These are phyloP conservation scores for Burhinus bistriatus DNA, from an alignment of 2,113 vertebrate genomes.

Conservation along the genomic window DNA sequence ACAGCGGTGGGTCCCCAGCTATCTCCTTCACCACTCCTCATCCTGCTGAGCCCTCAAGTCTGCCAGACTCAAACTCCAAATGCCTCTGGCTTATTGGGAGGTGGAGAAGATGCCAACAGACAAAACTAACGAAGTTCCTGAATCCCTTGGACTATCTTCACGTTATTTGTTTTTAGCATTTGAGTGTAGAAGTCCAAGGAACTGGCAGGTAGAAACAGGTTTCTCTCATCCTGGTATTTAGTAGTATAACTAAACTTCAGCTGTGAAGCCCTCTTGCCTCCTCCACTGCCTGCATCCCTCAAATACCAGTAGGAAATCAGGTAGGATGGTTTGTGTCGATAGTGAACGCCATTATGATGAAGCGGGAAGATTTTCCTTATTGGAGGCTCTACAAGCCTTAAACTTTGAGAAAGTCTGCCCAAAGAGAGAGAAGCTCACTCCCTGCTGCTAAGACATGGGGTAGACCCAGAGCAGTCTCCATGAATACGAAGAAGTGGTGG, in stretches of 20 bases:
- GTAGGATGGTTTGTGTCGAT: not conserved
- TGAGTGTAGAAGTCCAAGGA: not conserved
- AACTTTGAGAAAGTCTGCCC: not conserved
- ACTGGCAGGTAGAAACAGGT: not conserved
- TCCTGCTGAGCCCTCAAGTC: not conserved
- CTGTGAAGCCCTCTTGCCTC: not conserved
- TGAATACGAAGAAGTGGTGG: not conserved
- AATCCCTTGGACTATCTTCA: not conserved
- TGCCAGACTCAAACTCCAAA: not conserved
- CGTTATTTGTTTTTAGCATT: not conserved
- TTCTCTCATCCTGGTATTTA: not conserved
- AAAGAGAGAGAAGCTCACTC: not conserved
- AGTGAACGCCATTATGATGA: accelerated
- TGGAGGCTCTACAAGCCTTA: not conserved
- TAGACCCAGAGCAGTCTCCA: not conserved
- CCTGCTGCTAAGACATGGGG: not conserved
- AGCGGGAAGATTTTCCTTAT: not conserved
- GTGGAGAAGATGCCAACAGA: not conserved
- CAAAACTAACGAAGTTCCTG: not conserved
- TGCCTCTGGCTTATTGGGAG: not conserved
- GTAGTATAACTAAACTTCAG: not conserved
- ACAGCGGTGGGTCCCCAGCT: not conserved
- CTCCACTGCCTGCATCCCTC: not conserved
- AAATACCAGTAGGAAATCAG: not conserved
- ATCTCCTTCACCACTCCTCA: not conserved